A percentile compares a stretch with the other conserved stretches of the same genome.
Conservation (phyloP, 2,797 vertebrate species). For the Limosa lapponica region DNA sequence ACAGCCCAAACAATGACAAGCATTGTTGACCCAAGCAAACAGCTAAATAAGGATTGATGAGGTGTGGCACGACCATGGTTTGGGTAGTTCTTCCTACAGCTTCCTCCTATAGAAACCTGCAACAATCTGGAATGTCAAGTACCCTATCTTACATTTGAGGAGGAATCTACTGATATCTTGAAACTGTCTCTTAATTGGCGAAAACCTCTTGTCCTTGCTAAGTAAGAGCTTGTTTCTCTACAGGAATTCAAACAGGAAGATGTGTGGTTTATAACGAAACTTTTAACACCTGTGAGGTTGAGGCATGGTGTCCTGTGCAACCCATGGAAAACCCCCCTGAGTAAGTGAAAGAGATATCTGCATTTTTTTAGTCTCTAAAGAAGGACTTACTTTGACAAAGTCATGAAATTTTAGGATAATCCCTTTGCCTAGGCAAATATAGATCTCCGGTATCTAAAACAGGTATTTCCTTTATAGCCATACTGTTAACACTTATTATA, state of each 20-base stretch:
- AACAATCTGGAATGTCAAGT: conserved; percentile 18
- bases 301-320: conserved; percentile 86
- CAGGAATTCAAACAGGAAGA: conserved; percentile 84
- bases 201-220: neutral
- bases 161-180: neutral
- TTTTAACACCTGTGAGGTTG: conserved; percentile 83
- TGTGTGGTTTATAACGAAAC: conserved; percentile 78
- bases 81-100: conserved; percentile 24
- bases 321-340: conserved; percentile 53
- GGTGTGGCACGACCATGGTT: neutral
- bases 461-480: neutral
- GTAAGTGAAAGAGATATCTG: conserved; percentile 62
- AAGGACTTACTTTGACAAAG: neutral
- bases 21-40: neutral
- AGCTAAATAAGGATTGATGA: neutral
- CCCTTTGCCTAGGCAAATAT: neutral
- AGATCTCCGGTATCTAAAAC: neutral
- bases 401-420: neutral
- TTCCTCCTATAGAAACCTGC: conserved; percentile 48
- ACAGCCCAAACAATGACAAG: conserved; percentile 29
- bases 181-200: neutral
- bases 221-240: neutral
- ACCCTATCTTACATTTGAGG: neutral
- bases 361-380: neutral
- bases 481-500: neutral